Evolutionary conservation across 2,888 invertebrate species (phyloP), one percentile per base, ranked within the genome.

Genomic region (Drosophila phalerata): DNA sequence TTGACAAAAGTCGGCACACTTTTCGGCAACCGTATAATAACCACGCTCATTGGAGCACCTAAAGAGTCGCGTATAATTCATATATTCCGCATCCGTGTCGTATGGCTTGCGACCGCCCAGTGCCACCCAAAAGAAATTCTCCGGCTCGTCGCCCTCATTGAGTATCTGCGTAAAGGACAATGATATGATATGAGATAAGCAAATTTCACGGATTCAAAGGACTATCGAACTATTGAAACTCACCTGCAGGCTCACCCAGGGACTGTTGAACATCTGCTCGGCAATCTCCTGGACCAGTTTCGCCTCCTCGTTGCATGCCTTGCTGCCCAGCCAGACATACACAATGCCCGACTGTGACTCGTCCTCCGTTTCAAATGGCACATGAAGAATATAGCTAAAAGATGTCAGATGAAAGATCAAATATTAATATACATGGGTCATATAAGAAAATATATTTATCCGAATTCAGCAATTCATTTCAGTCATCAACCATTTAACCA

Each of bases 21-120:
- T 99, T 93, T 99, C 99, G 0, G 99, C 99, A 42, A 99, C 98
- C 0, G 97, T 97, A 93, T 99, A 99, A 93, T 99, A 99, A 5
- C 99, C 99, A 92, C 99, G 99, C 91, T 99, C 99, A 92, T 99
- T 99, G 48, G 99, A 99, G 93, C 99, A 99, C 60, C 99, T 95
- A 94, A 99, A 99, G 40, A 99, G 94, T 52, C 99, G 94, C 1
- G 98, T 97, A 93, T 95, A 97, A 90, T 97, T 95, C 96, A 99
- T 98, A 91, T 96, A 99, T 43, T 96, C 96, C 0, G 98, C 97
- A 90, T 97, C 96, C 5, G 94, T 94, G 65, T 98, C 98, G 92
- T 98, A 98, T 0, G 96, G 95, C 92, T 98, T 98, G 87, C 95
- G 96, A 0, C 98, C 98, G 60, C 97, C 97, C 32, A 98, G 93